Evolutionary conservation across 2,797 vertebrate genomes (phyloP), one percentile per base, ranked within the genome.

Genomic region (Arctocebus calabarensis): DNA sequence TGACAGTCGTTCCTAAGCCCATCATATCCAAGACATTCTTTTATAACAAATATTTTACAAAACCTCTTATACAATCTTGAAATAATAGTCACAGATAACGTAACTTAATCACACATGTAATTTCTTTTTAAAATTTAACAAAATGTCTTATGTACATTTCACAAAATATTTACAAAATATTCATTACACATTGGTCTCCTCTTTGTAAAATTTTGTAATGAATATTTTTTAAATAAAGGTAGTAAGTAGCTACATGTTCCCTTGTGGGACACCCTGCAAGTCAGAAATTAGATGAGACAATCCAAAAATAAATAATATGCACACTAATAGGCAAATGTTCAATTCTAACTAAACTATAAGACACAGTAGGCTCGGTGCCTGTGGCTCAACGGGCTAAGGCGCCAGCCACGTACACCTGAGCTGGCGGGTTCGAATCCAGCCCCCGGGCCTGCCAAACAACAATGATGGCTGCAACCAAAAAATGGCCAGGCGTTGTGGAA

Each of bases 31-130:
- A 77, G 66, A 43, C 16, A 25, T 61, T 3, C 25, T 45, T 94
- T 91, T 94, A 59, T 88, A 64, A 94, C 4, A 79, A 81, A 75
- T 87, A 91, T 64, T 68, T 96, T 45, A 68, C 2, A 66, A 43
- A 55, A 8, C 40, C 27, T 1, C 32, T 85, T 90, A 90, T 66
- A 57, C 22, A 87, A 73, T 87, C 70, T 86, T 71, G 14, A 91
- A 75, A 62, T 86, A 92, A 79, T 74, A 43, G 34, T 27, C 66
- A 74, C 37, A 83, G n/a, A 81, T 59, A 84, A 78, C 13, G 83
- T 78, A 40, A 75, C 12, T n/a, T 19, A 62, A 1, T 12, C n/a
- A 52, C 4, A 32, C 19, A 55, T 14, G 70, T 34, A 94, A 64
- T 82, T 89, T 68, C 85, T 70, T 37, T 83, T 23, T 40, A 91